Conservation (phyloP, 37 sponge, comb jelly and placozoan species). For the Chondrosia reniformis region DNA sequence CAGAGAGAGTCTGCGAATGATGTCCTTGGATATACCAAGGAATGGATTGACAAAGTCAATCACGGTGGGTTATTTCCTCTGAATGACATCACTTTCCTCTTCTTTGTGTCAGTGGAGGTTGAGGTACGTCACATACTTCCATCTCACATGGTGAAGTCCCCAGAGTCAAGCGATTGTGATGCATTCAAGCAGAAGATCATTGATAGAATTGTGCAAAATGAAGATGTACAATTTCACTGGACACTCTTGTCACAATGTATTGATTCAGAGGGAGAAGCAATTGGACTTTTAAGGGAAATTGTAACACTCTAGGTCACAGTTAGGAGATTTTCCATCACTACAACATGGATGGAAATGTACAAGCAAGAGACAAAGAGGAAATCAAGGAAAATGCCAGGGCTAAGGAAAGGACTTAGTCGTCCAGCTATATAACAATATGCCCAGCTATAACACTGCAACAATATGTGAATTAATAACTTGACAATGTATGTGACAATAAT, state of each 20-base stretch:
- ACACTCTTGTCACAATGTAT: constrained; percentile 21
- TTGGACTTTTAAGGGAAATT: constrained; percentile 20
- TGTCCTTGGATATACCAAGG: constrained; percentile 19
- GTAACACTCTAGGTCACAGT: constrained; percentile 39
- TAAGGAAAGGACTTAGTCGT: constrained; percentile 18
- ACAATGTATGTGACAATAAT: too few species aligned
- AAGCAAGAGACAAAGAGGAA: constrained; percentile 16
- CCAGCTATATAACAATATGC: background rate
- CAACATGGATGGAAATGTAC: constrained; percentile 38
- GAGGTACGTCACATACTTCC: background rate
- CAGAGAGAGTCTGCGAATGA: background rate
- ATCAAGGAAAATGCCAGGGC: constrained; percentile 1
- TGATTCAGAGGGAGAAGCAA: constrained; percentile 7
- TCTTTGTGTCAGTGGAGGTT: constrained; percentile 28
- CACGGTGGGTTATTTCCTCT: constrained; percentile 47
- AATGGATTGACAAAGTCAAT: constrained; percentile 35
- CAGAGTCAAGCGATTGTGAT: background rate
- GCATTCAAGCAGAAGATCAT: background rate
- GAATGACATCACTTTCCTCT: constrained; percentile 15
- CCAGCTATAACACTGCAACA: background rate
- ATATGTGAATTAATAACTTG: too few species aligned
- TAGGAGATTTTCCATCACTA: constrained; percentile 39
- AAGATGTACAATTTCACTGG: constrained; percentile 50
- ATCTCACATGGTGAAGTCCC: background rate
- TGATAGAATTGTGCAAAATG: constrained; percentile 20